Evolutionary conservation across 1,140 invertebrate species (phyloP).

Genomic region (Araneus ventricosus): DNA sequence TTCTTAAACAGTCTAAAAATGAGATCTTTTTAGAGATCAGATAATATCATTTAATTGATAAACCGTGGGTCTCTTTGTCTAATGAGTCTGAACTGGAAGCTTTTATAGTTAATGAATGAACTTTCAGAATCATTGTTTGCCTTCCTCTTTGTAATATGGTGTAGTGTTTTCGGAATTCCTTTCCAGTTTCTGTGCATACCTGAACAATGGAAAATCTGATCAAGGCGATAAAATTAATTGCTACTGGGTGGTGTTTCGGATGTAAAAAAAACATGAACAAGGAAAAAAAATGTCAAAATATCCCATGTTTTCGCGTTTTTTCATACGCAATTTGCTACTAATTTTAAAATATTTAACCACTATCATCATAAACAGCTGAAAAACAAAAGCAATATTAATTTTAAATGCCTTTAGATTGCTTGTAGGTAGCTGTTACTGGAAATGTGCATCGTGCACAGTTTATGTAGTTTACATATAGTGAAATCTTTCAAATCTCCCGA

Average conservation of each 20-base stretch:
- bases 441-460: too few species aligned
- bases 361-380: too few species aligned
- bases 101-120: background rate
- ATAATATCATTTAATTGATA: slow-evolving; percentile 35
- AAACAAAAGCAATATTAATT: too few species aligned
- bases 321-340: too few species aligned
- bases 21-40: background rate
- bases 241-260: background rate
- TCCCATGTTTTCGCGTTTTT: too few species aligned
- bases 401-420: too few species aligned
- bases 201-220: background rate
- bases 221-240: background rate
- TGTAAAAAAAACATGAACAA: too few species aligned
- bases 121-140: background rate
- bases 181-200: background rate
- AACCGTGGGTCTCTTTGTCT: background rate
- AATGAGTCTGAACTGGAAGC: background rate
- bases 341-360: too few species aligned
- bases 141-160: background rate
- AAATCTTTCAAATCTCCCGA: too few species aligned
- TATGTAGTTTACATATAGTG: too few species aligned
- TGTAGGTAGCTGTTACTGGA: too few species aligned
- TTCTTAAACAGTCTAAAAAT: background rate
- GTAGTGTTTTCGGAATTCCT: background rate
- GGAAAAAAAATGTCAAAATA: too few species aligned